These are phyloP conservation scores for Eidolon dupreanum DNA, from an alignment of 2,797 vertebrate genomes.

Conservation along the genomic window DNA sequence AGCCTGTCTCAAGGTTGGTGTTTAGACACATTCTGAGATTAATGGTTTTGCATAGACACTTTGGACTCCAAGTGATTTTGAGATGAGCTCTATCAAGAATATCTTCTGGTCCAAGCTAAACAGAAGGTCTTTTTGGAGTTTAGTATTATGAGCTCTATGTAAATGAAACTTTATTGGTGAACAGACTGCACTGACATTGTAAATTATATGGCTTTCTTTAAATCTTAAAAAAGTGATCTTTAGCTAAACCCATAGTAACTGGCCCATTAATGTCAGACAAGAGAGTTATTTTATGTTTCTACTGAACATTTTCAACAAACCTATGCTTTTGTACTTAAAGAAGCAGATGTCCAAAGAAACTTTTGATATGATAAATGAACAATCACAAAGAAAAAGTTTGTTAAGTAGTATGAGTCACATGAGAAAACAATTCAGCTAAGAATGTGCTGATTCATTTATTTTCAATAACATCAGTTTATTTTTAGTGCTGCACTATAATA, in stretches of 20 bases:
- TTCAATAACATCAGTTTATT: conserved; percentile 74
- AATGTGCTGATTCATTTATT: conserved; percentile 80
- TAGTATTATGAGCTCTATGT: conserved; percentile 50
- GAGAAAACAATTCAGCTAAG: conserved; percentile 75
- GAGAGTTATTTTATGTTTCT: conserved; percentile 58
- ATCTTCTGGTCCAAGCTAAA: conserved; percentile 77
- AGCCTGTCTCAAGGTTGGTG: conserved; percentile 84
- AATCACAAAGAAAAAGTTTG: conserved; percentile 73
- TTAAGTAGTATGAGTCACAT: conserved; percentile 72
- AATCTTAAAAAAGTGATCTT: conserved; percentile 49
- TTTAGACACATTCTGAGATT: conserved; percentile 87
- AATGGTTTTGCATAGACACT: conserved; percentile 87
- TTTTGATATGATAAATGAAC: conserved; percentile 80
- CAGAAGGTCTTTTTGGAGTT: conserved; percentile 67
- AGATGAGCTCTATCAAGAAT: conserved; percentile 82
- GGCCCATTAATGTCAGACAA: conserved; percentile 17
- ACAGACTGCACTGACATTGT: conserved; percentile 32
- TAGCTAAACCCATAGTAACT: conserved; percentile 40
- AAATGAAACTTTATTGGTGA: conserved; percentile 35
- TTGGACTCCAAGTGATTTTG: conserved; percentile 83
- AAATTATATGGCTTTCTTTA: conserved; percentile 63
- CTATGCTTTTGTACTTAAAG: conserved; percentile 70
- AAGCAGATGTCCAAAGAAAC: conserved; percentile 70
- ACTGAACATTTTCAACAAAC: conserved; percentile 50
- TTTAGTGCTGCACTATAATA: conserved; percentile 69